Evolutionary conservation across 2,888 invertebrate species (phyloP).

Genomic region (Phortica okadai): DNA sequence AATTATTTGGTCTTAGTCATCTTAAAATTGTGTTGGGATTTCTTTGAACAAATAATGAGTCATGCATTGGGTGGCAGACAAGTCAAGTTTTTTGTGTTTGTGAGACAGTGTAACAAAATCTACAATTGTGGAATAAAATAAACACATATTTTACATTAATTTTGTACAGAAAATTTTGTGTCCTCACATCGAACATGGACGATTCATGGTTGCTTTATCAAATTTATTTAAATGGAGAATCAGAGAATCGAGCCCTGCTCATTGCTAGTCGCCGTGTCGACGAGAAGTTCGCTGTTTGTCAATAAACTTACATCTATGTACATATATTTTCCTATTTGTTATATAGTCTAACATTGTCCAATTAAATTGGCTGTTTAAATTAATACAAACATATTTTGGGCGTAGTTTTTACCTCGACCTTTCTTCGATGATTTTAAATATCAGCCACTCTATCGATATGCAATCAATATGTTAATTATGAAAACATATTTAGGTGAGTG

Average conservation of each 20-base stretch:
- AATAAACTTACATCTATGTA: neutral
- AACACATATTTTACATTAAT: too few species aligned
- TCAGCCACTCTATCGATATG: neutral
- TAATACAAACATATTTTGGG: neutral
- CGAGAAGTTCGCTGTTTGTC: neutral
- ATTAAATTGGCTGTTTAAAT: neutral
- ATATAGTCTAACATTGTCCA: neutral
- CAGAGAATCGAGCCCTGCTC: too few species aligned
- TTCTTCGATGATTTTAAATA: neutral
- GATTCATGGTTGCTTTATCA: too few species aligned
- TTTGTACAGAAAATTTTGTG: too few species aligned
- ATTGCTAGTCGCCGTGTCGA: too few species aligned
- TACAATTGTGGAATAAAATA: too few species aligned
- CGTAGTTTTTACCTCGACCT: neutral
- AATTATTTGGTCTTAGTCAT: neutral
- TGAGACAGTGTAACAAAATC: too few species aligned
- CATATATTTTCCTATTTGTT: neutral
- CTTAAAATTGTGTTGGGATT: neutral
- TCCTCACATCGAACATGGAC: too few species aligned
- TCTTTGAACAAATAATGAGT: neutral
- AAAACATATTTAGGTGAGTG: neutral
- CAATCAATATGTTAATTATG: conserved; percentile 16
- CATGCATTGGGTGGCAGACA: neutral
- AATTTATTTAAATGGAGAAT: too few species aligned
- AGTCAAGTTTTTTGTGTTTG: too few species aligned